phyloP scores from a whole-genome alignment of 2,113 vertebrate species.

The Chunga burmeisteri region DNA sequence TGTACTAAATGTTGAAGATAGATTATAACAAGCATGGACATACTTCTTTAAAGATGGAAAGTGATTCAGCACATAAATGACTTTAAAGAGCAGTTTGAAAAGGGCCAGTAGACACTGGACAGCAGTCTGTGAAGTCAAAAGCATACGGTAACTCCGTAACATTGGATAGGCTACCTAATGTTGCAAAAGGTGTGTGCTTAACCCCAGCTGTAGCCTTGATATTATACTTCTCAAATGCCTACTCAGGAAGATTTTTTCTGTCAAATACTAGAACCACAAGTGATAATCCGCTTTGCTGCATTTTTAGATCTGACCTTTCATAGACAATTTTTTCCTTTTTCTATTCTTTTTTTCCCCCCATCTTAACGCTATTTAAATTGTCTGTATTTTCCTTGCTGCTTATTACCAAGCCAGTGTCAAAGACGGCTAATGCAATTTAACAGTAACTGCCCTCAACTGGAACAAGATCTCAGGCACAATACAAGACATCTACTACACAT shows the following conservation, averaged over 20 bases:
- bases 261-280: not conserved
- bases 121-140: not conserved
- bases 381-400: not conserved
- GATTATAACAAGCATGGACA: not conserved
- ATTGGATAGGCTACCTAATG: not conserved
- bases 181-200: not conserved
- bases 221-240: not conserved
- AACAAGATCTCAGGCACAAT: not conserved
- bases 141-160: not conserved
- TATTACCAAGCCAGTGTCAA: not conserved
- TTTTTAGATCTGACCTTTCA: not conserved
- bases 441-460: not conserved
- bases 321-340: not conserved
- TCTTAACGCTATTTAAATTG: not conserved
- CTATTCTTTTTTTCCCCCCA: accelerated
- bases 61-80: not conserved
- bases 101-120: not conserved
- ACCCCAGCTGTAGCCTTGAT: not conserved
- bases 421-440: not conserved
- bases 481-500: not conserved
- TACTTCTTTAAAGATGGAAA: not conserved
- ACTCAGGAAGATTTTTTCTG: not conserved
- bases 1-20: not conserved
- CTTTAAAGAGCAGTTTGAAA: not conserved
- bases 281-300: not conserved